Percentiles rank a stretch among this genome's conserved stretches.
Evolutionary conservation across 2,797 vertebrate genomes (phyloP).

Genomic region (Smutsia gigantea): DNA sequence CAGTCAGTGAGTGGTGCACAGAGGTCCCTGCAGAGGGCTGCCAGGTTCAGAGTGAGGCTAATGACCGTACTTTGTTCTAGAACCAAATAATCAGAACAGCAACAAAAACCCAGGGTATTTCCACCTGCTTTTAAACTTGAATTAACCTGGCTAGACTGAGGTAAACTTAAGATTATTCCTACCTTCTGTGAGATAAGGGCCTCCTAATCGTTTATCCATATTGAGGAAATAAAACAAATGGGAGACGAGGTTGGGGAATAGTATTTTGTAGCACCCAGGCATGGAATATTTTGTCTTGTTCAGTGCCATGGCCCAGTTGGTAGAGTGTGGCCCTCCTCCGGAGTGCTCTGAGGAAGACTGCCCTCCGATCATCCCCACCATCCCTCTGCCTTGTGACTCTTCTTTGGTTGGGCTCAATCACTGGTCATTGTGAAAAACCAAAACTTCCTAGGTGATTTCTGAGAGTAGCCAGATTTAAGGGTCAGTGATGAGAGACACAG

Average conservation of each 20-base stretch:
- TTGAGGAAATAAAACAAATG: background rate
- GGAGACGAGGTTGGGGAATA: background rate
- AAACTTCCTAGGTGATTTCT: background rate
- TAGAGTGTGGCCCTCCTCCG: background rate
- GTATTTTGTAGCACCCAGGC: background rate
- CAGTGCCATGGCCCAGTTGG: background rate
- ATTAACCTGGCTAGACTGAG: background rate
- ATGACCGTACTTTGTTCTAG: background rate
- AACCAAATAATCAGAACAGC: background rate
- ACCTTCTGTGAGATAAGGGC: background rate
- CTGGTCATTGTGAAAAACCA: background rate
- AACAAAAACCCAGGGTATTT: background rate
- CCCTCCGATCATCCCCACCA: accelerated
- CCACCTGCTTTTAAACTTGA: background rate
- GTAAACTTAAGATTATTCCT: background rate
- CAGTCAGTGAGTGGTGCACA: background rate
- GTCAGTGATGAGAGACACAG: background rate
- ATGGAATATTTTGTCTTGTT: background rate
- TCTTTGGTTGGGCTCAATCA: background rate
- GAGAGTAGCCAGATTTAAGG: background rate
- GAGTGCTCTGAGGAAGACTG: background rate
- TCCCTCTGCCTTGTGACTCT: background rate
- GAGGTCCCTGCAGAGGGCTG: background rate
- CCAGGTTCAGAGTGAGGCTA: background rate
- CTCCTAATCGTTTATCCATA: background rate